Percentiles rank a stretch among this genome's conserved stretches.
Evolutionary conservation across 2,888 invertebrate species (phyloP).

Genomic region (Pammene aurita): DNA sequence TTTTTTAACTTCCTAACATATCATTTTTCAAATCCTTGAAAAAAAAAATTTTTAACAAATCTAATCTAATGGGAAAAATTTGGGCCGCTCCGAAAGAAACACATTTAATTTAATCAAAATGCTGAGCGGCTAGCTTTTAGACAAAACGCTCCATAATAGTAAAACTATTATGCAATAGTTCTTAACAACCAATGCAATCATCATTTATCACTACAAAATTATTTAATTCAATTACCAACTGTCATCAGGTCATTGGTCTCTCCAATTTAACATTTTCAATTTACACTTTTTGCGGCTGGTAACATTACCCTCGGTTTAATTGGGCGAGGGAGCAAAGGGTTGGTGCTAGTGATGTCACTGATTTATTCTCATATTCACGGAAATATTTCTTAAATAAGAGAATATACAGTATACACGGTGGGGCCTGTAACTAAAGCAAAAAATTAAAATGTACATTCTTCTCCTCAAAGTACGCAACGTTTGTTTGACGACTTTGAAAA

Average conservation of each 20-base stretch:
- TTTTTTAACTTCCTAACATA: too few relatives aligned
- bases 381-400: not conserved
- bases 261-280: slow-evolving; percentile 75
- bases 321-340: slow-evolving; percentile 78
- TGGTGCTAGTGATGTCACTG: slow-evolving; percentile 46
- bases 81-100: too few relatives aligned
- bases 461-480: too few relatives aligned
- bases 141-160: too few relatives aligned
- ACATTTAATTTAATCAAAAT: too few relatives aligned
- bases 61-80: too few relatives aligned
- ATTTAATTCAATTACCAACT: slow-evolving; percentile 35
- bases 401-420: not conserved
- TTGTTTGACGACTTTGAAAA: too few relatives aligned
- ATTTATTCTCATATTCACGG: not conserved
- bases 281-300: slow-evolving; percentile 72
- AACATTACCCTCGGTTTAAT: slow-evolving; percentile 72
- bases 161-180: not conserved
- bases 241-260: slow-evolving; percentile 41
- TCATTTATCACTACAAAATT: slow-evolving; percentile 20
- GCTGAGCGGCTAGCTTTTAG: too few relatives aligned
- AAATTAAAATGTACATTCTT: too few relatives aligned
- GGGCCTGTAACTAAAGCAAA: too few relatives aligned
- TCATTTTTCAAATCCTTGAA: too few relatives aligned
- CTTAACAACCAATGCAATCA: slow-evolving; percentile 18
- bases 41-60: too few relatives aligned